Conservation (phyloP, 1,140 invertebrate genomes). For the Ruditapes philippinarum region DNA sequence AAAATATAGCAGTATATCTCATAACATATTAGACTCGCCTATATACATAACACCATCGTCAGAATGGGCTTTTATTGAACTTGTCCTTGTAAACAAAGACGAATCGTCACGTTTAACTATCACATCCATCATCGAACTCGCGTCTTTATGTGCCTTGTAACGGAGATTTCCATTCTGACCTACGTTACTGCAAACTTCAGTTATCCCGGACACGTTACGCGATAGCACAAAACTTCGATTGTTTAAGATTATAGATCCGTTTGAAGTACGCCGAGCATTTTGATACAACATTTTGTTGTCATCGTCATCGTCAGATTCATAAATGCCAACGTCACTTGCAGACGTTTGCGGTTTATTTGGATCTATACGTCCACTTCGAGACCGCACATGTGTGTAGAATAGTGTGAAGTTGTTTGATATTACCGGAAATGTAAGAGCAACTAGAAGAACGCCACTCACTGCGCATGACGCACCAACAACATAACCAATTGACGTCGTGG, state of each 20-base stretch:
- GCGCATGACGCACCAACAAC: conserved; percentile 83
- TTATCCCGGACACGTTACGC: conserved; percentile 77
- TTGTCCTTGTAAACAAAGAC: conserved; percentile 69
- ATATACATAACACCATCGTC: conserved; percentile 82
- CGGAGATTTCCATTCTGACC: conserved; percentile 60
- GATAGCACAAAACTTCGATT: conserved; percentile 69
- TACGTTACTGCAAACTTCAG: conserved; percentile 53
- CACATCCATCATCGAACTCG: conserved; percentile 77
- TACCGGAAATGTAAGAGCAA: conserved; percentile 85
- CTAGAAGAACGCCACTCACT: conserved; percentile 82
- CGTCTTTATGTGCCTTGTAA: conserved; percentile 71
- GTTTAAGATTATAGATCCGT: conserved; percentile 72
- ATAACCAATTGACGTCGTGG: conserved; percentile 88
- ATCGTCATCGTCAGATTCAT: conserved; percentile 58
- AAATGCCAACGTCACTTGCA: conserved; percentile 31
- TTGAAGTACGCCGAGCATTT: conserved; percentile 75
- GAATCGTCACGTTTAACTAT: conserved; percentile 70
- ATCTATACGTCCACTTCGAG: conserved; percentile 70
- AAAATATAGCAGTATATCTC: too few relatives aligned
- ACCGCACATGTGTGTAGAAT: conserved; percentile 84
- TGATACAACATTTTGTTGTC: conserved; percentile 66
- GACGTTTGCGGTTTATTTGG: conserved; percentile 56
- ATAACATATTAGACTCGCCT: conserved; percentile 62
- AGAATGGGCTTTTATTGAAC: conserved; percentile 77
- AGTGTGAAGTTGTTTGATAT: conserved; percentile 85